A percentile compares a stretch with the other conserved stretches of the same genome.
Conservation (phyloP, 2,888 invertebrate genomes). For the Metellina segmentata region DNA sequence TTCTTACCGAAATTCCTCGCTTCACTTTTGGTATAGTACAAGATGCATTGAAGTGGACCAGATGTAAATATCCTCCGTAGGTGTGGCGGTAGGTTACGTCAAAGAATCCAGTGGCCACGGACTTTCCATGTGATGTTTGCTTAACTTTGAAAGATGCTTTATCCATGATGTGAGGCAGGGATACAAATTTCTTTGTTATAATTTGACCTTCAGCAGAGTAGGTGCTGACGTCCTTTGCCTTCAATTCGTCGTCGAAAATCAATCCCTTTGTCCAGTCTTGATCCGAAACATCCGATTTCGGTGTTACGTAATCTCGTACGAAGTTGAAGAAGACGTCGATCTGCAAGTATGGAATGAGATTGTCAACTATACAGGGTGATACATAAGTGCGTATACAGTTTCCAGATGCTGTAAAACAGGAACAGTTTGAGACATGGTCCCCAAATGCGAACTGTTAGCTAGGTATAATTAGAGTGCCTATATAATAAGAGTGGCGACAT, state of each 20-base stretch:
- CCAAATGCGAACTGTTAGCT: too few relatives aligned
- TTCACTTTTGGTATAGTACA: not conserved
- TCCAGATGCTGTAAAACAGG: too few relatives aligned
- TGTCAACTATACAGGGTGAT: too few relatives aligned
- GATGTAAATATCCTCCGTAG: not conserved
- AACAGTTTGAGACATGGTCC: too few relatives aligned
- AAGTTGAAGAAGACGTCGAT: not conserved
- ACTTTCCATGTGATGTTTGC: not conserved
- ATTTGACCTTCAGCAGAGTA: not conserved
- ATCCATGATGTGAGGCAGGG: constrained; percentile 10
- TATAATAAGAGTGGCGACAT: too few relatives aligned
- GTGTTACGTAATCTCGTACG: not conserved
- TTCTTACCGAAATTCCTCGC: not conserved
- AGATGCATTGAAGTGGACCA: not conserved
- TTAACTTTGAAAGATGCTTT: not conserved
- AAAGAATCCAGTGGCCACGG: not conserved
- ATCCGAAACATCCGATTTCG: not conserved
- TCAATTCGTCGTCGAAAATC: constrained; percentile 2
- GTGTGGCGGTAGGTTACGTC: constrained; percentile 34
- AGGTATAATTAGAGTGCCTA: too few relatives aligned
- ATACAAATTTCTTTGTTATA: not conserved
- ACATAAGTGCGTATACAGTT: too few relatives aligned
- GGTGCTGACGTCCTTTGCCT: not conserved
- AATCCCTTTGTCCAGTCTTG: constrained; percentile 1
- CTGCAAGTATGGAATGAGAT: not conserved